Evolutionary conservation across 1,140 invertebrate genomes (phyloP).

Genomic region (Drosophila auraria): DNA sequence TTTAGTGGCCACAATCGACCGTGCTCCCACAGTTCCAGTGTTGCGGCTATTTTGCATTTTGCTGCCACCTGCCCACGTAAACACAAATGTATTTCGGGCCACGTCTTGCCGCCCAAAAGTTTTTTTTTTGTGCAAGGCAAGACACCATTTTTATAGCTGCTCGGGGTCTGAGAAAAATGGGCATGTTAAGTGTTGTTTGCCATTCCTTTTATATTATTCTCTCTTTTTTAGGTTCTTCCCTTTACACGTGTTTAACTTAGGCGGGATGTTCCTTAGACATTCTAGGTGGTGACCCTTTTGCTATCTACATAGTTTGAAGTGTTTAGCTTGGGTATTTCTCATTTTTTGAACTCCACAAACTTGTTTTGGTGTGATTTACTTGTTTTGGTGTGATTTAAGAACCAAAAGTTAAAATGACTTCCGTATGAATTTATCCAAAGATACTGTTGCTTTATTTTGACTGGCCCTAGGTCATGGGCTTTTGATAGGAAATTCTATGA

Average conservation of each 20-base stretch:
- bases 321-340: neutral
- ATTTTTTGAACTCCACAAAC: neutral
- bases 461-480: constrained; percentile 6
- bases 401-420: neutral
- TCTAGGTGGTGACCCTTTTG: constrained; percentile 10
- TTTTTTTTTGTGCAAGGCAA: constrained; percentile 8
- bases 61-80: constrained; percentile 36
- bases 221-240: constrained; percentile 2
- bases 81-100: constrained; percentile 34
- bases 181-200: constrained; percentile 37
- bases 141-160: constrained; percentile 41
- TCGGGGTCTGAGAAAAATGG: constrained; percentile 30
- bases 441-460: constrained; percentile 18
- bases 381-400: neutral
- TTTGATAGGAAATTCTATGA: constrained; percentile 8
- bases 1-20: constrained; percentile 18
- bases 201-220: constrained; percentile 11
- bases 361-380: neutral
- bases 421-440: neutral
- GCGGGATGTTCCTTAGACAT: constrained; percentile 2
- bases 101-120: constrained; percentile 35
- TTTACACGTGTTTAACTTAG: constrained; percentile 20
- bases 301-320: neutral
- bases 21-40: constrained; percentile 1
- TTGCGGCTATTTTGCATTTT: constrained; percentile 46